phyloP scores from a whole-genome alignment of 2,797 vertebrate genomes.

The Tauraco hartlaubi region DNA sequence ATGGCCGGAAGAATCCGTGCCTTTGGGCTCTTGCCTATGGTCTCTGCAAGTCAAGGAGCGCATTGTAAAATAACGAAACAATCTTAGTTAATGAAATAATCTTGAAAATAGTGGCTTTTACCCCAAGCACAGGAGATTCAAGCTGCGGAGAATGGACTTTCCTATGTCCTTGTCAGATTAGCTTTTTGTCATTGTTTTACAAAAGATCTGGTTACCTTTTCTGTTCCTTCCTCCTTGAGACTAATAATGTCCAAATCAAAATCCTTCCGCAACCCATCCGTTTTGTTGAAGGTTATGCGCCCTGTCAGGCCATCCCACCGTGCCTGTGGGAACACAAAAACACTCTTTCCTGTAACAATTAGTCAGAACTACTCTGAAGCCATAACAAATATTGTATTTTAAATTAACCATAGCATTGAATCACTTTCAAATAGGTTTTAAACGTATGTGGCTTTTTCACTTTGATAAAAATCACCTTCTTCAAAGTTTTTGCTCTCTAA shows the following conservation, averaged over 20 bases:
- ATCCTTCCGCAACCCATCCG: conserved; percentile 93
- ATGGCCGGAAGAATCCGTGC: neutral
- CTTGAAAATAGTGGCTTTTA: rapidly evolving
- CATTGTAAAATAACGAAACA: neutral
- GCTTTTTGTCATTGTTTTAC: neutral
- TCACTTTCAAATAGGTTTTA: neutral
- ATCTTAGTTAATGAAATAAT: neutral
- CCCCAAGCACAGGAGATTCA: neutral
- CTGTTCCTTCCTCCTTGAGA: conserved; percentile 95
- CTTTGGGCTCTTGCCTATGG: neutral
- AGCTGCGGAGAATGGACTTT: neutral
- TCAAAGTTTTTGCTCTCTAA: neutral
- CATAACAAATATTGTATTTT: neutral
- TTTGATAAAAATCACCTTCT: neutral
- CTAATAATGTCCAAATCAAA: conserved; percentile 98
- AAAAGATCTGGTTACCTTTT: conserved; percentile 87
- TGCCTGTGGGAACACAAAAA: conserved; percentile 80
- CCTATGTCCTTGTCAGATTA: neutral
- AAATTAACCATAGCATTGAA: rapidly evolving
- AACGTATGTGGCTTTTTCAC: neutral
- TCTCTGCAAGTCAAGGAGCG: neutral
- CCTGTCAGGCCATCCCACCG: conserved; percentile 96
- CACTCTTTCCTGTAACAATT: neutral
- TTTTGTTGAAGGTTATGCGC: conserved; percentile 94
- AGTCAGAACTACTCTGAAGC: neutral